A percentile compares a stretch with the other conserved stretches of the same genome.
Conservation (phyloP, 2,888 invertebrate species). For the Drosophila nigricruria region DNA sequence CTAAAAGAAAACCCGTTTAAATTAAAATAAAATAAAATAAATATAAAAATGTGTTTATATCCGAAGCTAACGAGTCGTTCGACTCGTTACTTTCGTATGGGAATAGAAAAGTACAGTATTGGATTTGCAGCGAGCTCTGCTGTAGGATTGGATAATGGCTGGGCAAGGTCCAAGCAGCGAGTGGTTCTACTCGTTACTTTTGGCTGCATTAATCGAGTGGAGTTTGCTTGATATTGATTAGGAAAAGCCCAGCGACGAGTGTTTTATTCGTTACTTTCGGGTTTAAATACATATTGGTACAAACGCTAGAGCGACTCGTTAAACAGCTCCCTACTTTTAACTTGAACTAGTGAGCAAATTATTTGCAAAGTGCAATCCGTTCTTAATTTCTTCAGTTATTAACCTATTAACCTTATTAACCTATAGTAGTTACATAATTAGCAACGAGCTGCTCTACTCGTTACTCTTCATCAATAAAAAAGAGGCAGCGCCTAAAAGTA, state of each 20-base stretch:
- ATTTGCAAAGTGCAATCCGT: not conserved
- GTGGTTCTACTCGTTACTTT: not conserved
- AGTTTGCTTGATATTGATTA: too few relatives aligned
- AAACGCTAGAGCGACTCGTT: not conserved
- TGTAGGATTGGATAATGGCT: not conserved
- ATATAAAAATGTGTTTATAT: slow-evolving; percentile 1
- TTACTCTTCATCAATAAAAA: not conserved
- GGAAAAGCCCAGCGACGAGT: not conserved
- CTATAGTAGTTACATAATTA: not conserved
- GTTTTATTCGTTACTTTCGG: not conserved
- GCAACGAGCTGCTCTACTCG: not conserved
- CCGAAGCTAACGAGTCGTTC: too few relatives aligned
- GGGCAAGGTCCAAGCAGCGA: not conserved
- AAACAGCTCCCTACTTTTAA: not conserved
- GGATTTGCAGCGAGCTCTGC: not conserved
- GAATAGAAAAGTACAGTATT: not conserved
- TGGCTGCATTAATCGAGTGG: too few relatives aligned
- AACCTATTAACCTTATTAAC: not conserved
- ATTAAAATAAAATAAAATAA: slow-evolving; percentile 43
- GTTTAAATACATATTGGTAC: not conserved
- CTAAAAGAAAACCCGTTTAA: slow-evolving; percentile 44
- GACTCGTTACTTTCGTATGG: not conserved
- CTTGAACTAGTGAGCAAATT: not conserved
- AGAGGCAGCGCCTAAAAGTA: not conserved
- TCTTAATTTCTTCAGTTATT: not conserved